Evolutionary conservation across 64 coral and sea anemone species (phyloP).

Genomic region (Platygyra sinensis): DNA sequence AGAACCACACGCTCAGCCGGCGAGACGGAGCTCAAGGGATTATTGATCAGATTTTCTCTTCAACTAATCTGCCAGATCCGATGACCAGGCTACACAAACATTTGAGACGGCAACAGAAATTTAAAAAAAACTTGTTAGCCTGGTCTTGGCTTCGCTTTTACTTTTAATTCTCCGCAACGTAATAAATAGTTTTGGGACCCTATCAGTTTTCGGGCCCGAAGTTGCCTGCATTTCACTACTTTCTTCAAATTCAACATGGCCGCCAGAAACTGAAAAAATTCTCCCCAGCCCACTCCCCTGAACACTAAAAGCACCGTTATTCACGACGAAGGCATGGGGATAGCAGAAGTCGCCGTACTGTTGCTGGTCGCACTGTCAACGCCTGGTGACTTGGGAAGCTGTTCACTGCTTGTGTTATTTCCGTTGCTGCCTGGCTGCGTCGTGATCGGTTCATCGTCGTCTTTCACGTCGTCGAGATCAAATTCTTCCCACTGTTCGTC

Average conservation of each 20-base stretch:
- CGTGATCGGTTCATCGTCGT: constrained; percentile 58
- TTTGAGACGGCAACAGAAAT: too few relatives aligned
- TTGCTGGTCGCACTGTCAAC: constrained; percentile 57
- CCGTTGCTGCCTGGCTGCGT: constrained; percentile 50
- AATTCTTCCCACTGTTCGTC: constrained; percentile 89
- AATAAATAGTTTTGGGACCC: not conserved
- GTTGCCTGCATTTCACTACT: not conserved
- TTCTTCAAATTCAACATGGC: not conserved
- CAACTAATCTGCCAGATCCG: too few relatives aligned
- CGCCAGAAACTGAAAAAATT: not conserved
- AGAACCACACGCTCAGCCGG: too few relatives aligned
- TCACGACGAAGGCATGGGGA: constrained; percentile 62
- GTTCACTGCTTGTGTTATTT: constrained; percentile 9
- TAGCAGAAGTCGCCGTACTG: constrained; percentile 51
- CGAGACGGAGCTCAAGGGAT: too few relatives aligned
- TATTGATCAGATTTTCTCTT: too few relatives aligned
- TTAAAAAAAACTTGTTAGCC: too few relatives aligned
- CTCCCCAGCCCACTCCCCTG: not conserved
- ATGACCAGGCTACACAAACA: too few relatives aligned
- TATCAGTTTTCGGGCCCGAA: not conserved
- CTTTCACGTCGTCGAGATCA: constrained; percentile 68
- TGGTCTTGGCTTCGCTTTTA: not conserved
- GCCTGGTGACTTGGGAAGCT: constrained; percentile 38
- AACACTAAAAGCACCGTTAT: constrained; percentile 21
- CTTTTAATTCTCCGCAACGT: not conserved